Percentiles rank a stretch among this genome's conserved stretches.
Evolutionary conservation across 2,113 vertebrate species (phyloP).

Genomic region (Strix uralensis): DNA sequence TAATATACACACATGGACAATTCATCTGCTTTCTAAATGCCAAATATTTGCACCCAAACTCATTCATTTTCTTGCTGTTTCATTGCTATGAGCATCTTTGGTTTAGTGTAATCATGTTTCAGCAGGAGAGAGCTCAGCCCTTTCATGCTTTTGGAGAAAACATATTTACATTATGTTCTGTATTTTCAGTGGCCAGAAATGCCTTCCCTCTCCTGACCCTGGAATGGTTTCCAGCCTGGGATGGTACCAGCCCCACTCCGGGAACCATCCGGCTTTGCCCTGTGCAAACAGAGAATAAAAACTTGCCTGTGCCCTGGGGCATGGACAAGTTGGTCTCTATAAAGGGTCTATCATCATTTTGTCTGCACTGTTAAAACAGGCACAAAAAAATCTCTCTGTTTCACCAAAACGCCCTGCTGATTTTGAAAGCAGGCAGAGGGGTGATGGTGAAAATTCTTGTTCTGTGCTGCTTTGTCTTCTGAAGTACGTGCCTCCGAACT

Average conservation of each 20-base stretch:
- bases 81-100: background rate
- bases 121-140: background rate
- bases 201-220: background rate
- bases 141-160: background rate
- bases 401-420: background rate
- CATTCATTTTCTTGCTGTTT: background rate
- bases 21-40: background rate
- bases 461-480: background rate
- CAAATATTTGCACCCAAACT: background rate
- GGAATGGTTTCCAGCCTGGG: background rate
- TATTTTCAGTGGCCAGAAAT: background rate
- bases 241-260: background rate
- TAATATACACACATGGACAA: background rate
- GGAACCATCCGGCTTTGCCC: background rate
- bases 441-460: background rate
- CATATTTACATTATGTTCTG: accelerated
- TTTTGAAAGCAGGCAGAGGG: background rate
- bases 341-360: background rate
- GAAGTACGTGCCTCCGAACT: background rate
- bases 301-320: background rate
- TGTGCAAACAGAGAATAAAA: background rate
- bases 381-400: background rate
- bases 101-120: background rate
- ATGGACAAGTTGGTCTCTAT: background rate
- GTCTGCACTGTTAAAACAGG: background rate